A percentile compares a stretch with the other conserved stretches of the same genome.
These are phyloP conservation scores for Thamnophis elegans DNA, from an alignment of 2,797 vertebrate species.

Conservation along the genomic window DNA sequence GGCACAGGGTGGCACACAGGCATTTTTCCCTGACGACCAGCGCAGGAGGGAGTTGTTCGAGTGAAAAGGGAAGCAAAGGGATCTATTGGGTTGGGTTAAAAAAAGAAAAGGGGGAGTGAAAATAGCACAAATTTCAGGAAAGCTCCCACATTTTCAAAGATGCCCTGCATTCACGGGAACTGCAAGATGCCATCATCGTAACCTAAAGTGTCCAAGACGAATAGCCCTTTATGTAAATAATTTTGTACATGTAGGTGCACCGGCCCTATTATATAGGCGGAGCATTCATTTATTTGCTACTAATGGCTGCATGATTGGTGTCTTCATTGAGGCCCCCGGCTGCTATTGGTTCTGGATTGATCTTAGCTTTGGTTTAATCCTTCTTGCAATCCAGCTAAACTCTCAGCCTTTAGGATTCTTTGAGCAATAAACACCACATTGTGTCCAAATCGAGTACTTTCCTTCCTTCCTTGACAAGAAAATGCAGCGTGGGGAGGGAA, in stretches of 20 bases:
- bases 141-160: neutral
- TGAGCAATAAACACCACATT: slow-evolving; percentile 5
- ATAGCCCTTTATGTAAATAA: neutral
- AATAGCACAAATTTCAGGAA: neutral
- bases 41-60: neutral
- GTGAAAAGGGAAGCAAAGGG: no score
- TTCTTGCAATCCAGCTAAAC: neutral
- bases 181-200: no score
- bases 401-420: slow-evolving; percentile 16
- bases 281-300: neutral
- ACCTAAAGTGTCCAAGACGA: neutral
- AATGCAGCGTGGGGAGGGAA: neutral
- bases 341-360: slow-evolving; percentile 35
- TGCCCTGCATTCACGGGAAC: no score
- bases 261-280: neutral
- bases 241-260: neutral
- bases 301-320: slow-evolving; percentile 12
- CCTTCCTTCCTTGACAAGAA: neutral
- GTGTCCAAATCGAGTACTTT: slow-evolving; percentile 4
- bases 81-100: no score
- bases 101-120: no score
- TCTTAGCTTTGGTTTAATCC: slow-evolving; percentile 26
- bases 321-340: neutral
- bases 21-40: slow-evolving; percentile 63
- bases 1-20: neutral